These are phyloP conservation scores for Typhlichthys subterraneus DNA, from an alignment of 2,797 vertebrate species.

Conservation along the genomic window DNA sequence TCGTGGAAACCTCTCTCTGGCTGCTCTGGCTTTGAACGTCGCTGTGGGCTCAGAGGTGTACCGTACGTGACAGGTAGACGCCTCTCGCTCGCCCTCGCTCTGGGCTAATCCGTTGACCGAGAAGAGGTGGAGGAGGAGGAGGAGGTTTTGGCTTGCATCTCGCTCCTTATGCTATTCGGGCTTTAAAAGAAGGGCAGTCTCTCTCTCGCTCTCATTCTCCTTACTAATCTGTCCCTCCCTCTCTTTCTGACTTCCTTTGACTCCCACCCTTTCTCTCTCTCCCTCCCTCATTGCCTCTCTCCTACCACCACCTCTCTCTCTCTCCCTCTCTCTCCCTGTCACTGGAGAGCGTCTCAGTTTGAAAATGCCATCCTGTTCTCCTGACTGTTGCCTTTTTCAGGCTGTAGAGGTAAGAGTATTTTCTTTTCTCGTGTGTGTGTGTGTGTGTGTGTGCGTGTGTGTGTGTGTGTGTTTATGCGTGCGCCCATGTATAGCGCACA, in stretches of 20 bases:
- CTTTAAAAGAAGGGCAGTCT: slow-evolving; percentile 57
- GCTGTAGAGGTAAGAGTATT: slow-evolving; percentile 86
- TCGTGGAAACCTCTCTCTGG: no score
- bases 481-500: neutral
- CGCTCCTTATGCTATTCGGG: slow-evolving; percentile 66
- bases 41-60: slow-evolving; percentile 39
- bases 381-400: slow-evolving; percentile 89
- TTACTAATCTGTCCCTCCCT: neutral
- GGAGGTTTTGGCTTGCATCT: slow-evolving; percentile 44
- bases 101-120: slow-evolving; percentile 63
- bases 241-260: neutral
- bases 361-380: slow-evolving; percentile 94
- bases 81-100: slow-evolving; percentile 65
- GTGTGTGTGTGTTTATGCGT: slow-evolving; percentile 4
- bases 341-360: slow-evolving; percentile 81
- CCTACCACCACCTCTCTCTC: slow-evolving; percentile 50
- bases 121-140: slow-evolving; percentile 34
- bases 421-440: slow-evolving; percentile 17
- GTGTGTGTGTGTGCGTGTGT: neutral
- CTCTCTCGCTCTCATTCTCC: slow-evolving; percentile 47
- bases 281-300: slow-evolving; percentile 32
- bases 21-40: slow-evolving; percentile 29
- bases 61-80: slow-evolving; percentile 72
- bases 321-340: slow-evolving; percentile 62
- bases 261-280: slow-evolving; percentile 1